A percentile compares a stretch with the other conserved stretches of the same genome.
Conservation (phyloP, 2,113 vertebrate species). For the Nicator chloris region DNA sequence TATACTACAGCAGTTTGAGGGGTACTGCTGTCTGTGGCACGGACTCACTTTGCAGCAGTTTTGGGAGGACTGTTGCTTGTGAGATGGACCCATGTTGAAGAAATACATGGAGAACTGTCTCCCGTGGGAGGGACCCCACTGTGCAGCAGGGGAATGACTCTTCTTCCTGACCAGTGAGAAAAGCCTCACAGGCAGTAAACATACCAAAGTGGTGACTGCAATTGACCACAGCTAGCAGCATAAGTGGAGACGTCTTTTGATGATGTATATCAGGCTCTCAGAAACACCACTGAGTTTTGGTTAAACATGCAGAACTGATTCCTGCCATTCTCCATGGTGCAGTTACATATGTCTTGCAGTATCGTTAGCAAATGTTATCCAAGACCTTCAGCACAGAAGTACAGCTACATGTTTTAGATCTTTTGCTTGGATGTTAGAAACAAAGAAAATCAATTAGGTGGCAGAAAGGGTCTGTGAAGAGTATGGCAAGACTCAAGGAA, state of each 20-base stretch:
- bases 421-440: neutral
- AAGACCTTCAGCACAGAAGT: neutral
- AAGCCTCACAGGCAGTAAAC: neutral
- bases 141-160: neutral
- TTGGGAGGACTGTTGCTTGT: neutral
- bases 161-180: neutral
- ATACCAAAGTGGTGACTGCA: neutral
- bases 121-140: fast-evolving
- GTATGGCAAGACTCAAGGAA: neutral
- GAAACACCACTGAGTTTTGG: neutral
- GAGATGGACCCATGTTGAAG: neutral
- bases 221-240: neutral
- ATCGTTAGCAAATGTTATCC: neutral
- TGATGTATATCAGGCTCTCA: neutral
- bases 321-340: neutral
- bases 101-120: neutral
- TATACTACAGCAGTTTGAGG: neutral
- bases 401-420: neutral
- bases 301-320: neutral
- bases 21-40: too few species aligned
- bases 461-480: neutral
- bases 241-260: neutral
- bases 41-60: neutral
- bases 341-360: neutral
- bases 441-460: neutral